Evolutionary conservation across 1,140 invertebrate species (phyloP).

Genomic region (Tyrophagus putrescentiae): DNA sequence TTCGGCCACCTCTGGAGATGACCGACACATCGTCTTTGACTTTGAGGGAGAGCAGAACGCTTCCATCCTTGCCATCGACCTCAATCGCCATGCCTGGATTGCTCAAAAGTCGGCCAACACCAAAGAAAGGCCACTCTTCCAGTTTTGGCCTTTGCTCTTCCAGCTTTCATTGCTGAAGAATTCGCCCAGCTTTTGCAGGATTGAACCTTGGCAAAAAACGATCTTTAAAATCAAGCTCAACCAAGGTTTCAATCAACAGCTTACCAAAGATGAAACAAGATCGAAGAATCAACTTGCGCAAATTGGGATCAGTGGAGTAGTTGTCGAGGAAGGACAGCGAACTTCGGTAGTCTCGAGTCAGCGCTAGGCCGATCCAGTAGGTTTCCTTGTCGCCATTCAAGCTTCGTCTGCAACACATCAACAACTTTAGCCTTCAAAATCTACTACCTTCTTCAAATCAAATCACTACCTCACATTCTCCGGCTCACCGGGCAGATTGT

Average conservation of each 20-base stretch:
- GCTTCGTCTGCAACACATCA: slow-evolving; percentile 1
- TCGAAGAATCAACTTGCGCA: slow-evolving; percentile 32
- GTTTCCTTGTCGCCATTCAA: slow-evolving; percentile 37
- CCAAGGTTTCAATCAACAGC: slow-evolving; percentile 19
- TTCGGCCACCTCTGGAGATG: neutral
- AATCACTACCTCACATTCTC: slow-evolving; percentile 57
- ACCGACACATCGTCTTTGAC: slow-evolving; percentile 10
- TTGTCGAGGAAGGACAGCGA: slow-evolving; percentile 30
- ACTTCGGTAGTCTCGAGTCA: slow-evolving; percentile 29
- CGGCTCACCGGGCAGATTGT: slow-evolving; percentile 57
- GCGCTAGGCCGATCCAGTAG: slow-evolving; percentile 47
- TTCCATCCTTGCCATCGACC: slow-evolving; percentile 47
- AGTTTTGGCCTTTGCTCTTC: neutral
- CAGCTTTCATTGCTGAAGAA: neutral
- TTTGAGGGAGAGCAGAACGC: slow-evolving; percentile 40
- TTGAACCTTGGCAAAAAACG: slow-evolving; percentile 7
- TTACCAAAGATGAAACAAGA: slow-evolving; percentile 24
- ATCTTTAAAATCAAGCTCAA: slow-evolving; percentile 14
- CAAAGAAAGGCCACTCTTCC: slow-evolving; percentile 10
- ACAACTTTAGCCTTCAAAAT: neutral
- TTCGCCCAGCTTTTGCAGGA: neutral
- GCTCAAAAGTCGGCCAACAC: slow-evolving; percentile 5
- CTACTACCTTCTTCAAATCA: slow-evolving; percentile 14
- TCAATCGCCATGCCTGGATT: slow-evolving; percentile 40
- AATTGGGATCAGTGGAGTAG: slow-evolving; percentile 30